Conservation (phyloP, 2,797 vertebrate genomes). For the Lutjanus campechanus region DNA sequence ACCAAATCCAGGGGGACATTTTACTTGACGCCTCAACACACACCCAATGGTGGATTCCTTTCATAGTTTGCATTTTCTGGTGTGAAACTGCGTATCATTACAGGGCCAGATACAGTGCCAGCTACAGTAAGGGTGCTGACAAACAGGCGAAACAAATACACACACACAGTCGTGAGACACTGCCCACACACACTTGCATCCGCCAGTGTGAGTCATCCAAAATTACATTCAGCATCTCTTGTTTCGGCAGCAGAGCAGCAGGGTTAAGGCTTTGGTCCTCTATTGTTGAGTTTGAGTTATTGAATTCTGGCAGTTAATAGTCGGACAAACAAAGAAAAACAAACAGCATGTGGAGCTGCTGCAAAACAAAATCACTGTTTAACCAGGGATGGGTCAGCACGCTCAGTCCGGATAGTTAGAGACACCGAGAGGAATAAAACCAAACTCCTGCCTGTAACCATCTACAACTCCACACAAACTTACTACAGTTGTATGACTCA, state of each 20-base stretch:
- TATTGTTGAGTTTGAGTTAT: background rate
- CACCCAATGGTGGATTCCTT: background rate
- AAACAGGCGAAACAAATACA: slow-evolving; percentile 21
- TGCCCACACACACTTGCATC: slow-evolving; percentile 39
- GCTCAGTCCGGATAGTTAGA: background rate
- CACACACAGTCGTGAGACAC: slow-evolving; percentile 36
- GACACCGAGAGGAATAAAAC: background rate
- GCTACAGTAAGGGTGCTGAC: slow-evolving; percentile 21
- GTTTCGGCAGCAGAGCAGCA: slow-evolving; percentile 25
- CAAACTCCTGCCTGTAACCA: background rate
- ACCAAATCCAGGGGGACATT: background rate
- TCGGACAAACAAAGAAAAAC: slow-evolving; percentile 1
- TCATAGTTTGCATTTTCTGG: background rate
- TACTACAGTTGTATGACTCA: too few species aligned
- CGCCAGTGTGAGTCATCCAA: slow-evolving; percentile 59
- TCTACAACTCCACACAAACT: too few species aligned
- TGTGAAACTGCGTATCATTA: background rate
- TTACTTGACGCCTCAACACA: background rate
- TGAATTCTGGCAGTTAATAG: slow-evolving; percentile 1
- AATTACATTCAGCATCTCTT: slow-evolving; percentile 40
- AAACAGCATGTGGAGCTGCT: background rate
- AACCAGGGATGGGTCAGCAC: background rate
- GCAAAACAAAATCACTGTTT: background rate
- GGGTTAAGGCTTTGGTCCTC: slow-evolving; percentile 21
- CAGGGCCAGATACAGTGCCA: background rate